These are phyloP conservation scores for Petrocephalus microphthalmus DNA, from an alignment of 2,113 vertebrate genomes.

Conservation along the genomic window DNA sequence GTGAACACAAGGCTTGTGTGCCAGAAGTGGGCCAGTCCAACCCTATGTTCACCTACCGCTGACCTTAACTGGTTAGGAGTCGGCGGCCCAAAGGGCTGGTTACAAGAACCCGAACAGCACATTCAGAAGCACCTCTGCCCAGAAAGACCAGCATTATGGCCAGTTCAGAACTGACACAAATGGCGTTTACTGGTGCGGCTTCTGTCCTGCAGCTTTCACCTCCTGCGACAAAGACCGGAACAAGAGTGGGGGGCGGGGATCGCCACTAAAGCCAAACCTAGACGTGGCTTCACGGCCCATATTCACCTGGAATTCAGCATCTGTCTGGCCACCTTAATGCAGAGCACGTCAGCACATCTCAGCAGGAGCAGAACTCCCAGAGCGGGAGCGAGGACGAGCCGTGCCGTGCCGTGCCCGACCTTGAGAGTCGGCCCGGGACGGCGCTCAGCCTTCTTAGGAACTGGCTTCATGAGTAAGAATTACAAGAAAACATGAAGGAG, in stretches of 20 bases:
- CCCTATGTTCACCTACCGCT: not conserved
- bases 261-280: not conserved
- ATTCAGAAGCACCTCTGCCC: not conserved
- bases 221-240: not conserved
- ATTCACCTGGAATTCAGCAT: not conserved
- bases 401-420: not conserved
- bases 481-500: not conserved
- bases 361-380: not conserved
- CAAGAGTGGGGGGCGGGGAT: too few species aligned
- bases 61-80: not conserved
- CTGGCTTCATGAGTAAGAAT: not conserved
- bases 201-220: not conserved
- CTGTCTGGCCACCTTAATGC: not conserved
- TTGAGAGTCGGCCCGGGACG: too few species aligned
- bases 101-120: not conserved
- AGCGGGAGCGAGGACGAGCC: not conserved
- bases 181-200: not conserved
- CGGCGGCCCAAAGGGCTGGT: not conserved
- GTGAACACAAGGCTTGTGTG: not conserved
- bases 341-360: not conserved
- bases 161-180: not conserved
- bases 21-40: not conserved
- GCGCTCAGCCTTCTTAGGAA: not conserved
- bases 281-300: not conserved
- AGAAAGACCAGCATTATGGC: not conserved